Evolutionary conservation across 2,797 vertebrate genomes (phyloP).

Genomic region (Sebastes umbrosus): DNA sequence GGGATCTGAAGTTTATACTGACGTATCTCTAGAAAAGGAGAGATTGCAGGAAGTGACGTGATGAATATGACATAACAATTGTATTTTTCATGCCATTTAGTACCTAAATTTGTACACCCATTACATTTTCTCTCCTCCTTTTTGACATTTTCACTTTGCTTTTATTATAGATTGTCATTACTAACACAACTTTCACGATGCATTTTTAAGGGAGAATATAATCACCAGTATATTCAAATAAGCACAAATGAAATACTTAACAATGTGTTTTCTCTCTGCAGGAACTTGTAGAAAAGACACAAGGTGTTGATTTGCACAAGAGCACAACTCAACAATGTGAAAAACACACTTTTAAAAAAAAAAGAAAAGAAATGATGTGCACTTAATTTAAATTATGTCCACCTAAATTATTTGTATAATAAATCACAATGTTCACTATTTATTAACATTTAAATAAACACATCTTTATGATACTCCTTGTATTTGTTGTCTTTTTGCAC

Average conservation of each 20-base stretch:
- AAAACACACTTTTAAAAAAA: slow-evolving; percentile 25
- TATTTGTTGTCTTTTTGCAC: neutral
- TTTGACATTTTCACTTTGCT: neutral
- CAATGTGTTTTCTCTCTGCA: slow-evolving; percentile 30
- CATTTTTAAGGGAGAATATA: neutral
- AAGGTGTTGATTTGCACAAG: slow-evolving; percentile 74
- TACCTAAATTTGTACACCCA: neutral
- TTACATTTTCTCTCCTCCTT: neutral
- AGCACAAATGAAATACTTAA: neutral
- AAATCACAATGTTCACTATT: slow-evolving; percentile 71
- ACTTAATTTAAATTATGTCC: slow-evolving; percentile 56
- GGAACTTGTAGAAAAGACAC: slow-evolving; percentile 78
- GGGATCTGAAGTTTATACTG: neutral
- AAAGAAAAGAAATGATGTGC: neutral
- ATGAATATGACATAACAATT: fast-evolving
- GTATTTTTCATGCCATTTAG: neutral
- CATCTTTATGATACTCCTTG: slow-evolving; percentile 23
- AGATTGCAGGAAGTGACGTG: too few species aligned
- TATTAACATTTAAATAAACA: slow-evolving; percentile 77
- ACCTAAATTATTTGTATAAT: slow-evolving; percentile 36
- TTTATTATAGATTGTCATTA: neutral
- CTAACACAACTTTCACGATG: neutral
- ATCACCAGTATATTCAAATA: neutral
- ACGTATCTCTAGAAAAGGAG: neutral
- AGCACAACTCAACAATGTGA: slow-evolving; percentile 58